Percentiles rank a stretch among this genome's conserved stretches.
Evolutionary conservation across 1,140 invertebrate species (phyloP).

Genomic region (Apis laboriosa): DNA sequence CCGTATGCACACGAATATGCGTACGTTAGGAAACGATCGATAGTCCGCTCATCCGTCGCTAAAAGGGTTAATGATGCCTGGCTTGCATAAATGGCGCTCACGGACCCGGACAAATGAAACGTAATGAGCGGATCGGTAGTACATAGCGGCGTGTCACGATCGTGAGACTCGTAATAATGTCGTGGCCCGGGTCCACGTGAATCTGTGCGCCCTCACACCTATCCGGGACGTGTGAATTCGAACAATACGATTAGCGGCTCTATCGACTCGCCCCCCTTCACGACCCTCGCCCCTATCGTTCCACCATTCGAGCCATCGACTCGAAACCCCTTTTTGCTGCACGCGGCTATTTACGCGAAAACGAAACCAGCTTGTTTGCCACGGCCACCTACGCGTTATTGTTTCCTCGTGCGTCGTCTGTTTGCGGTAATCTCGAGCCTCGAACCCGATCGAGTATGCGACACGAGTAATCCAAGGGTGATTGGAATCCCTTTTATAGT

Average conservation of each 20-base stretch:
- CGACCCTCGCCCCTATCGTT: not conserved
- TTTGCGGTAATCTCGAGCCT: not conserved
- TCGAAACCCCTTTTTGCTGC: not conserved
- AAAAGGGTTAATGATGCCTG: constrained; percentile 69
- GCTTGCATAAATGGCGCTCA: constrained; percentile 64
- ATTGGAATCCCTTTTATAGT: too few species aligned
- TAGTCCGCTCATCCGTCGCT: constrained; percentile 59
- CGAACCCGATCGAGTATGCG: not conserved
- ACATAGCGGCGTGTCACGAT: constrained; percentile 58
- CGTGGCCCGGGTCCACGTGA: constrained; percentile 10
- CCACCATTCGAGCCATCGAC: not conserved
- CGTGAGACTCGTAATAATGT: constrained; percentile 63
- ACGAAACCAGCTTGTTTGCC: not conserved
- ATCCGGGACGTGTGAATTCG: constrained; percentile 55
- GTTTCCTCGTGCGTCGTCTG: constrained; percentile 3
- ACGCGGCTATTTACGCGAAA: constrained; percentile 9
- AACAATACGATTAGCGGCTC: constrained; percentile 62
- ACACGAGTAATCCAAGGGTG: not conserved
- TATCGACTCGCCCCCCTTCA: not conserved
- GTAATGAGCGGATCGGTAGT: constrained; percentile 62
- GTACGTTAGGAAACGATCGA: constrained; percentile 57
- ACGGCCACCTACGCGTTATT: not conserved
- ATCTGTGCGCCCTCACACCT: constrained; percentile 23
- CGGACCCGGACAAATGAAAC: constrained; percentile 63
- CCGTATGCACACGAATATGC: constrained; percentile 14